Conservation (phyloP, 30 jellyfish, hydroid and myxozoan genomes). For the Pseudorhiza aurosa region DNA sequence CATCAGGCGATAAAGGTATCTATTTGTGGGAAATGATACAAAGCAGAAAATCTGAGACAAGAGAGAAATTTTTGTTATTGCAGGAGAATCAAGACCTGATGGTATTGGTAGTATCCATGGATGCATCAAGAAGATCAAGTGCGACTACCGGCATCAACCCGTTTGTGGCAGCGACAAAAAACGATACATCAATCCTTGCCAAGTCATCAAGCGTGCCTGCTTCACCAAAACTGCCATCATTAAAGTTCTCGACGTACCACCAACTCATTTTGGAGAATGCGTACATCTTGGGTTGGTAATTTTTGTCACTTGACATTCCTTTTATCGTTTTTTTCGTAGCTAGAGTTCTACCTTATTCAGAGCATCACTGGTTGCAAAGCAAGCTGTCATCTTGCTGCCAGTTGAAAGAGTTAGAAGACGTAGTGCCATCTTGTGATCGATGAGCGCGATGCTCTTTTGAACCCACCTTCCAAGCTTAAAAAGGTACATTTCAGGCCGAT, state of each 20-base stretch:
- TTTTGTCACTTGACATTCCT: too few species aligned
- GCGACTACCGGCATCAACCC: constrained; percentile 58
- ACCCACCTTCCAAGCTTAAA: too few species aligned
- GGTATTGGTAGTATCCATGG: constrained; percentile 7
- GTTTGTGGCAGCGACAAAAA: constrained; percentile 77
- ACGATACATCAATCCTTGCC: constrained; percentile 50
- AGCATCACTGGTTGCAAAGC: too few species aligned
- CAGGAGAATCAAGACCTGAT: constrained; percentile 2
- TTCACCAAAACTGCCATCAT: constrained; percentile 11
- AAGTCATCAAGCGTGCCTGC: constrained; percentile 33
- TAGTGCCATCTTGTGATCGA: too few species aligned
- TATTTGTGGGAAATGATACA: too few species aligned
- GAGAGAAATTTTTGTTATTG: too few species aligned
- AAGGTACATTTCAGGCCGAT: too few species aligned
- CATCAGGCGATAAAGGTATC: too few species aligned
- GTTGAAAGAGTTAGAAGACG: not conserved
- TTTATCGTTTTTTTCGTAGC: too few species aligned
- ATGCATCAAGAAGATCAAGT: constrained; percentile 16
- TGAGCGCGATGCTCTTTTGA: too few species aligned
- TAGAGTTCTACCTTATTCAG: too few species aligned
- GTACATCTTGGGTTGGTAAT: constrained; percentile 3
- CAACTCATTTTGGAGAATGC: constrained; percentile 13
- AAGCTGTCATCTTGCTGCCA: not conserved
- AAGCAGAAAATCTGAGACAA: too few species aligned
- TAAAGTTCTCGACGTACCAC: constrained; percentile 3